A percentile compares a stretch with the other conserved stretches of the same genome.
Evolutionary conservation across 2,888 invertebrate genomes (phyloP).

Genomic region (Nesidiocoris tenuis): DNA sequence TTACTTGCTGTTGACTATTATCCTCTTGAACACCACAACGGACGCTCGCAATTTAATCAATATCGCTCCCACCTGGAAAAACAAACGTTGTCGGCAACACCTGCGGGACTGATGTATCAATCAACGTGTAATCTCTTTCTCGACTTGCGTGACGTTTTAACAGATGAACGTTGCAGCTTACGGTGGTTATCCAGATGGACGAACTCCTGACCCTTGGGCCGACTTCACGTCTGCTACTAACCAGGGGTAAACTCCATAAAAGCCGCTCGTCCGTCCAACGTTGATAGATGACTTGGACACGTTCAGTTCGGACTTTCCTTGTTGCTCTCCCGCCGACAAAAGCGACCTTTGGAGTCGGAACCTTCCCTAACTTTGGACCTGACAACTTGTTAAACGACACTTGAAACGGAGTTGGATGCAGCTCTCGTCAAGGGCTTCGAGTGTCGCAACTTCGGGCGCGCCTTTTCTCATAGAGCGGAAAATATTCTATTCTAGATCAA

Average conservation of each 20-base stretch:
- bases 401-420: not conserved
- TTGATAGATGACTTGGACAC: not conserved
- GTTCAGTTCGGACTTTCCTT: not conserved
- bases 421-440: too few species aligned
- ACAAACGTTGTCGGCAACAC: too few species aligned
- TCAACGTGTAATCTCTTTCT: not conserved
- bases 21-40: too few species aligned
- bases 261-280: not conserved
- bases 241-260: not conserved
- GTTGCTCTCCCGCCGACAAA: not conserved
- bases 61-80: too few species aligned
- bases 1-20: too few species aligned
- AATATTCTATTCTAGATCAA: too few species aligned
- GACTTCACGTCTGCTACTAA: not conserved
- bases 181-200: not conserved
- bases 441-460: too few species aligned
- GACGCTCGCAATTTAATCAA: too few species aligned
- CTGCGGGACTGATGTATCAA: not conserved
- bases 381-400: not conserved
- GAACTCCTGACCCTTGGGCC: not conserved
- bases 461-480: too few species aligned
- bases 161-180: not conserved
- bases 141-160: not conserved
- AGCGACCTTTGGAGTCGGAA: not conserved
- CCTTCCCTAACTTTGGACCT: not conserved